These are phyloP conservation scores for Cheilosia urbana DNA, from an alignment of 2,888 invertebrate genomes.

Conservation along the genomic window DNA sequence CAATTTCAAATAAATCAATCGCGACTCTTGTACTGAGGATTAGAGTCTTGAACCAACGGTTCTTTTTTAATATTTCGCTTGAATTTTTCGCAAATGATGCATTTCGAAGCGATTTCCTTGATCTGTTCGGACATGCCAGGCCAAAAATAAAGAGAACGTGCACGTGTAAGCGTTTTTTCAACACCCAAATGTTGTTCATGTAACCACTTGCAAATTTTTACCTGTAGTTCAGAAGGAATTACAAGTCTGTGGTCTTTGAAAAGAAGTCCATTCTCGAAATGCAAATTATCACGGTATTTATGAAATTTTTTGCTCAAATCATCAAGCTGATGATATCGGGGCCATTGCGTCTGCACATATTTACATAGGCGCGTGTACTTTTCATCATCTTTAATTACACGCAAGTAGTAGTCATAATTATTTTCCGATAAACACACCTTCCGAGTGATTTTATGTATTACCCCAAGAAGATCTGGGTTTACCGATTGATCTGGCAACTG, in stretches of 20 bases:
- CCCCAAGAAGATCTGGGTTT: slow-evolving; percentile 21
- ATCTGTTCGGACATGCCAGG: slow-evolving; percentile 77
- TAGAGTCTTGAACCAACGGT: not conserved
- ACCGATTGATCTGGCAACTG: slow-evolving; percentile 43
- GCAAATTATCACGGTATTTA: slow-evolving; percentile 39
- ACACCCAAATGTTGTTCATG: slow-evolving; percentile 78
- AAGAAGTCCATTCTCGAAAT: slow-evolving; percentile 28
- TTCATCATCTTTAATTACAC: slow-evolving; percentile 36
- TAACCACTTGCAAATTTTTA: slow-evolving; percentile 65
- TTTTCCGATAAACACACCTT: slow-evolving; percentile 43
- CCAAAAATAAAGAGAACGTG: slow-evolving; percentile 78
- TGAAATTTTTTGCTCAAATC: slow-evolving; percentile 47
- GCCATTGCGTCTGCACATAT: slow-evolving; percentile 33
- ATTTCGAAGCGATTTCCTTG: slow-evolving; percentile 57
- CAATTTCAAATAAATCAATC: not conserved
- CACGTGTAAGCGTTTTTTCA: slow-evolving; percentile 76
- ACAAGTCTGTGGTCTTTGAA: slow-evolving; percentile 51
- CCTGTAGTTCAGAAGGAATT: slow-evolving; percentile 60
- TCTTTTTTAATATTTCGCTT: slow-evolving; percentile 39
- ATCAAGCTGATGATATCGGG: slow-evolving; percentile 36
- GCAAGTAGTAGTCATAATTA: slow-evolving; percentile 44
- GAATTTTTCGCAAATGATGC: slow-evolving; percentile 39
- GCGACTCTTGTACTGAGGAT: slow-evolving; percentile 21
- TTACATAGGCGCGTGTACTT: slow-evolving; percentile 16
- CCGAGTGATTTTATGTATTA: not conserved